Base-by-base conservation (phyloP, 1,140 invertebrate species). In the Drosophila trapezifrons region DNA sequence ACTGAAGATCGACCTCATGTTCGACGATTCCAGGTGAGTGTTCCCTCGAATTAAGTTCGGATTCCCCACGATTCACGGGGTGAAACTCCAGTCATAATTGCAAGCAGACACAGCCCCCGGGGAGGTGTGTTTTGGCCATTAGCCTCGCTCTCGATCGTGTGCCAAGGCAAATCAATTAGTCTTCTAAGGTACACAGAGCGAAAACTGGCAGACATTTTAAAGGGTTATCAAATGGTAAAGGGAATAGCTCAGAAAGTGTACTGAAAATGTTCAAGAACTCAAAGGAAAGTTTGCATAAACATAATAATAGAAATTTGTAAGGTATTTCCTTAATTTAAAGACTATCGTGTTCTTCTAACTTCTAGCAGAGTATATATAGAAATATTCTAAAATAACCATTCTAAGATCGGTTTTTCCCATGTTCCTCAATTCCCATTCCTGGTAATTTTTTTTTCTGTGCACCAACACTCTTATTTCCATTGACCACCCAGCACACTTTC, bases 1-100 rank as follows among this genome's bases (percentile, higher is more conserved):
- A 92, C 95, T 96, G 79, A 95, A 95, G 90, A 97, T 97, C 78
- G 96, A 97, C 92, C 94, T 96, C 4, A 95, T 97, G 86, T 97
- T 97, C 90, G 96, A 96, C 74, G 96, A 96, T 76, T 93, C 93
- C 58, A 93, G 94, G 70, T 90, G 90, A 75, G 92, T 91, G 43
- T 27, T 18, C 29, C 49, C 35, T 20, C 4, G 52, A 32, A 18
- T 52, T 37, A 37, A 18, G 9, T 35, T 37, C 8, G 10, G 29
- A 13, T 27, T 25, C 20, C 18, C 12, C 35, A 32, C 40, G 27
- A n/a, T 15, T 15, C 38, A 35, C 25, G 32, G 49, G 49, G 64
- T 58, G 51, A 58, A 72, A 71, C 27, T 40, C 17, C 10, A 27
- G n/a, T 15, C 20, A 38, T 58, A 71, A 72, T 71, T 72, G 43